phyloP scores from a whole-genome alignment of 1,140 invertebrate genomes.

The Halyomorpha halys region DNA sequence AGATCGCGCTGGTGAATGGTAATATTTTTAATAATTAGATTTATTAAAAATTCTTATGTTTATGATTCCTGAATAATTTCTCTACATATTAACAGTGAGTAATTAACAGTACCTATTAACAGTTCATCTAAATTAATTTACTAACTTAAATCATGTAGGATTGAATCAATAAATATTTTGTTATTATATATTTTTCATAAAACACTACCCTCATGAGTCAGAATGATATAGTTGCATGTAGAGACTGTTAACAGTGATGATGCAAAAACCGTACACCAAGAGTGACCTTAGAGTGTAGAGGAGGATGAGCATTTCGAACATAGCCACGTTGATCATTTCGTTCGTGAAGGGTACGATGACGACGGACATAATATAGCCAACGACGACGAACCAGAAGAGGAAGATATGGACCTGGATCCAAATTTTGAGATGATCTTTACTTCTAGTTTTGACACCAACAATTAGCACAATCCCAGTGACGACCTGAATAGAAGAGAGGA shows the following conservation, averaged over 20 bases:
- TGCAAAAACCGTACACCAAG: background rate
- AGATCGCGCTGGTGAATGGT: no score
- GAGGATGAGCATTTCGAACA: background rate
- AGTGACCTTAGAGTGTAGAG: background rate
- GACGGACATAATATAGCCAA: background rate
- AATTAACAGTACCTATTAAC: no score
- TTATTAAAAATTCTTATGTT: no score
- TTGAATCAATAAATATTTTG: no score
- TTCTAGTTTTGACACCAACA: background rate
- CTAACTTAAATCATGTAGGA: no score
- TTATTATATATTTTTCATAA: no score
- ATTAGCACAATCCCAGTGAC: background rate
- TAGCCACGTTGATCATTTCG: background rate
- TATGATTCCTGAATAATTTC: no score
- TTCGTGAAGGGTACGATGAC: background rate
- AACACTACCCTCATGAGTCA: no score
- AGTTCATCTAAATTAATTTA: no score
- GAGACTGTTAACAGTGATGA: background rate
- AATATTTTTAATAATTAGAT: no score
- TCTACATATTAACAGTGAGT: no score
- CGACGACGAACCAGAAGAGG: constrained; percentile 3
- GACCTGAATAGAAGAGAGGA: background rate
- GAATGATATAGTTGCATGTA: background rate
- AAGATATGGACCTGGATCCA: background rate
- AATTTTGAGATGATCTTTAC: background rate